Evolutionary conservation across 1,140 invertebrate genomes (phyloP), one percentile per base, ranked within the genome.

Genomic region (Drepana arcuata): DNA sequence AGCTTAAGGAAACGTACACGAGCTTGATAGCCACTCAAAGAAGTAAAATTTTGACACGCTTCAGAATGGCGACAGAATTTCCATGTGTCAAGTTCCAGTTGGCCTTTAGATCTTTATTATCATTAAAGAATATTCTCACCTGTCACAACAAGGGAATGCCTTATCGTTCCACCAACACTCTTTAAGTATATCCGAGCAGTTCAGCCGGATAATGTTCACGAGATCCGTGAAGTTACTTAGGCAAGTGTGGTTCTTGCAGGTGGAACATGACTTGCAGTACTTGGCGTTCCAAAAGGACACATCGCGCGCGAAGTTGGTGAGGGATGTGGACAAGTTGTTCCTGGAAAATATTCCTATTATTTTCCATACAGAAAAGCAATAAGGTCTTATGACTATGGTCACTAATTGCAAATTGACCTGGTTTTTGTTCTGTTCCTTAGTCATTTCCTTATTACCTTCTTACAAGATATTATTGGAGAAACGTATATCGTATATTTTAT

Each of bases 91-190:
- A 21, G 18, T 4, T 21, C 9, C 18, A n/a, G n/a, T n/a, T n/a
- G n/a, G n/a, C n/a, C n/a, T n/a, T n/a, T n/a, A n/a, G n/a, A n/a
- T n/a, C n/a, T n/a, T n/a, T n/a, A n/a, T n/a, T n/a, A n/a, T n/a
- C n/a, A n/a, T n/a, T 21, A 21, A 26, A n/a, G 6, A 26, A 10
- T 10, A 2, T 21, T 11, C 12, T 33, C 32, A 74, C 74, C 58
- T 62, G 2, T 79, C 64, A 46, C 74, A 80, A 12, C 75, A 80
- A 6, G 26, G 38, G 30, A 74, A 80, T n/a, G 45, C 33, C 15
- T 56, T 30, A 0, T 44, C 52, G 10, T 36, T 55, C 62, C 64
- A 80, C 60, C 62, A 73, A 30, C 75, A 80, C 10, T 71, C 60
- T 0, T 55, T 55, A 9, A 80, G 26, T 1, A 77, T 18, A 1